Base-by-base conservation (phyloP, 2,888 invertebrate genomes). In the Heliconius erato region DNA sequence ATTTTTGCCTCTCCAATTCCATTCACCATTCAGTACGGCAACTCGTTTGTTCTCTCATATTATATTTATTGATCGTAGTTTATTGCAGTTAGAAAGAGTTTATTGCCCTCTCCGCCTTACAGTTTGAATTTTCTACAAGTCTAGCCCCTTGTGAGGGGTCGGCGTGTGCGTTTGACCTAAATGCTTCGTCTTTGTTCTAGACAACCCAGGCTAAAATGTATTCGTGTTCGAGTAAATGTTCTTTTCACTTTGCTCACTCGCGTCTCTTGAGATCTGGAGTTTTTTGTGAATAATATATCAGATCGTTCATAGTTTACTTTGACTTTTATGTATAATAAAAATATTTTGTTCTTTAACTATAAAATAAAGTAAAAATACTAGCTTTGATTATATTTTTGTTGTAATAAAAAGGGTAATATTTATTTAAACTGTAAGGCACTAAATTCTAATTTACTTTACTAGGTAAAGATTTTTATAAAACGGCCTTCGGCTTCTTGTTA, bases 141-240 rank as follows among this genome's bases (percentile, higher is more conserved):
- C 69, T 69, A 71, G 77, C 69, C 69, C 81, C 74, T 76, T 77
- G 63, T n/a, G 63, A 81, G 76, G 76, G 40, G 77, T 77, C 63
- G 69, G 63, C 49, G 59, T 82, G 44, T 77, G 79, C 83, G 72
- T 84, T 59, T 82, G 79, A 84, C 82, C 83, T 84, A 84, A 44
- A 80, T 79, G 79, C 72, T 44, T 79, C 69, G 67, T 71, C 76
- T 83, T 85, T 82, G 82, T 79, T 78, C 65, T 44, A 74, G 59
- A 80, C 67, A 67, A 65, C 71, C 68, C 54, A 44, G 28, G 67
- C 67, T 68, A 16, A 78, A 67, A 40, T 23, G 74, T 77, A 65
- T 26, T 65, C 44, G 44, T 68, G 65, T 78, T 67, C 26, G 28
- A 67, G 40, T 49, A 26, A 65, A 59, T 77, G 67, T 78, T 67